phyloP scores from a whole-genome alignment of 2,797 vertebrate species.

The Lutjanus campechanus region DNA sequence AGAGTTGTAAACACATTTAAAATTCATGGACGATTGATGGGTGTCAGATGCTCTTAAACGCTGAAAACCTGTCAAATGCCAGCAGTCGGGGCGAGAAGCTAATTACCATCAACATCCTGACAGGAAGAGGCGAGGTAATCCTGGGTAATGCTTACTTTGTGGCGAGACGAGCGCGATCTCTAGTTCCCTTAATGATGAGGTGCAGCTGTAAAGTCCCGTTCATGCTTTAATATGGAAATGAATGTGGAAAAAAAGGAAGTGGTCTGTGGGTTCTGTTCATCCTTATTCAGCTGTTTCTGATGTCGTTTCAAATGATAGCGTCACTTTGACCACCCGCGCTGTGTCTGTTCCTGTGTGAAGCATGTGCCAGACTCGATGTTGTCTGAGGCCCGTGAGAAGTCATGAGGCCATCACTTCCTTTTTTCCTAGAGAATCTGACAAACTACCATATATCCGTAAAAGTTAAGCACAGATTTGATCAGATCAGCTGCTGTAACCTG shows the following conservation, averaged over 20 bases:
- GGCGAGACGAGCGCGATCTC: not conserved
- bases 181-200: not conserved
- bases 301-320: not conserved
- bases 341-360: not conserved
- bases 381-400: not conserved
- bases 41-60: not conserved
- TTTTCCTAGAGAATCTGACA: not conserved
- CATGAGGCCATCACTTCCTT: not conserved
- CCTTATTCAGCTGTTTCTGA: not conserved
- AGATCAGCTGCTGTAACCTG: too few relatives aligned
- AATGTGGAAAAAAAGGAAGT: not conserved
- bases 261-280: not conserved
- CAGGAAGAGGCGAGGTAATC: slow-evolving; percentile 8
- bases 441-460: too few relatives aligned
- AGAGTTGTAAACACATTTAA: slow-evolving; percentile 4
- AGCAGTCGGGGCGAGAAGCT: not conserved
- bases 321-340: not conserved
- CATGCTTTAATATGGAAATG: not conserved
- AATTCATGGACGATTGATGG: not conserved
- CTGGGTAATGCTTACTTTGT: slow-evolving; percentile 8
- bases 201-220: not conserved
- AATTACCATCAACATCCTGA: not conserved
- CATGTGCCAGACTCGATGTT: not conserved
- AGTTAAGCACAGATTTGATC: too few relatives aligned
- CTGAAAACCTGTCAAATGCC: not conserved